Percentiles rank a stretch among this genome's conserved stretches.
Conservation (phyloP, 2,113 vertebrate genomes). For the Hemicordylus capensis region DNA sequence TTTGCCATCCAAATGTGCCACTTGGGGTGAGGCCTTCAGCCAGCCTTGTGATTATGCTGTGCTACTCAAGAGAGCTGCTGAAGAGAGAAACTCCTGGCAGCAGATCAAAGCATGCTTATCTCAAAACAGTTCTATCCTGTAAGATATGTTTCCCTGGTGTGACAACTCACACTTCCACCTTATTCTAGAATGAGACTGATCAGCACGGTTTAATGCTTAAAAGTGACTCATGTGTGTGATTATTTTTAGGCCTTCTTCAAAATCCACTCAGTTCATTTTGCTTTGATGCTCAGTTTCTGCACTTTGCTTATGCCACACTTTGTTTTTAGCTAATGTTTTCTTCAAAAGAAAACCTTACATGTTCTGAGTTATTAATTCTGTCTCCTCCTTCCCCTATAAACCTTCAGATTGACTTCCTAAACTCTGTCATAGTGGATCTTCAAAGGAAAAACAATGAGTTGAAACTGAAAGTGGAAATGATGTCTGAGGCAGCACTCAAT, state of each 20-base stretch:
- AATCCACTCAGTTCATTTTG: not conserved
- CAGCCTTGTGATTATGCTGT: not conserved
- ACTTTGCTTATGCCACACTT: accelerated
- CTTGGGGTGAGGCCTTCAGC: not conserved
- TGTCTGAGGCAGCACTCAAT: constrained; percentile 94
- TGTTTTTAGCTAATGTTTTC: not conserved
- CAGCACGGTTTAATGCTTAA: not conserved
- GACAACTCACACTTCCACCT: not conserved
- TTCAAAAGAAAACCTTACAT: accelerated
- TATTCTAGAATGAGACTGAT: not conserved
- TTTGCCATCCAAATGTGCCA: not conserved
- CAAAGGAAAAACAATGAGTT: constrained; percentile 90
- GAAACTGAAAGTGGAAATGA: constrained; percentile 89
- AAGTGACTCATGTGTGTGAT: not conserved
- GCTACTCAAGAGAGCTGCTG: accelerated
- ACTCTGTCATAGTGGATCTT: constrained; percentile 95
- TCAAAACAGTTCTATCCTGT: not conserved
- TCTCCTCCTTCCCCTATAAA: constrained; percentile 6
- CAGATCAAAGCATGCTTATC: not conserved
- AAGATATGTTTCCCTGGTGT: not conserved
- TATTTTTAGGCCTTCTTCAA: too few relatives aligned
- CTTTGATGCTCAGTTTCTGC: not conserved
- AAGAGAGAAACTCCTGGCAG: not conserved
- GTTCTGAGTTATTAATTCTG: not conserved
- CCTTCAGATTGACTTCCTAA: constrained; percentile 92